Conservation (phyloP, 2,797 vertebrate species). For the Phoeniculus purpureus region DNA sequence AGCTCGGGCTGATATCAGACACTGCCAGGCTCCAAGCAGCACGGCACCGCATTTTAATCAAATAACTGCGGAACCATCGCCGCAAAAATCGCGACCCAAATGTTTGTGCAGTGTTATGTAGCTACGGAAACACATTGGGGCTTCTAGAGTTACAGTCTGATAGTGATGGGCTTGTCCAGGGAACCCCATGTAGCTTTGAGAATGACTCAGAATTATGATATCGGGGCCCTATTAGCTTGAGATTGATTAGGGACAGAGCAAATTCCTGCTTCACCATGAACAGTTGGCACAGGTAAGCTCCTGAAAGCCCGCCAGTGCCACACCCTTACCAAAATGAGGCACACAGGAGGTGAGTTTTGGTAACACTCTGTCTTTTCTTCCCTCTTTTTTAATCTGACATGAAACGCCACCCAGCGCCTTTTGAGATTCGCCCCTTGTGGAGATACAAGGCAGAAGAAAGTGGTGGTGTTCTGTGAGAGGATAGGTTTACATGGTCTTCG, state of each 20-base stretch:
- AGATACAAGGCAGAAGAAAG: not conserved
- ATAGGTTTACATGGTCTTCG: not conserved
- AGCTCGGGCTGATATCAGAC: constrained; percentile 68
- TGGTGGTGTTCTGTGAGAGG: not conserved
- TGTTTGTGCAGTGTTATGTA: constrained; percentile 84
- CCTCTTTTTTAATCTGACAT: not conserved
- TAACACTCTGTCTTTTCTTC: not conserved
- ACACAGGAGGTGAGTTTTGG: not conserved
- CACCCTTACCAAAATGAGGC: not conserved
- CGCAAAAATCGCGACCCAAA: constrained; percentile 75
- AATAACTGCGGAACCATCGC: constrained; percentile 77
- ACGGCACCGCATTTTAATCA: constrained; percentile 70
- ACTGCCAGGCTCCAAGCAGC: constrained; percentile 65
- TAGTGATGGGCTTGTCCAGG: constrained; percentile 14
- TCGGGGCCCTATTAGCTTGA: not conserved
- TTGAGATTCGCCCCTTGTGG: not conserved
- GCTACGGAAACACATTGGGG: constrained; percentile 79
- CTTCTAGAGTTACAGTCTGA: constrained; percentile 78
- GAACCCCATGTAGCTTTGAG: not conserved
- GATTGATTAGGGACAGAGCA: not conserved
- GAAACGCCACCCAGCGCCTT: not conserved
- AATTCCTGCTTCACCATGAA: not conserved
- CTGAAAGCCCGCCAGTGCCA: not conserved
- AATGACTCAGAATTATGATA: not conserved
- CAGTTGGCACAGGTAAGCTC: not conserved